Evolutionary conservation across 2,888 invertebrate species (phyloP), one percentile per base, ranked within the genome.

Genomic region (Vandiemenella viatica): DNA sequence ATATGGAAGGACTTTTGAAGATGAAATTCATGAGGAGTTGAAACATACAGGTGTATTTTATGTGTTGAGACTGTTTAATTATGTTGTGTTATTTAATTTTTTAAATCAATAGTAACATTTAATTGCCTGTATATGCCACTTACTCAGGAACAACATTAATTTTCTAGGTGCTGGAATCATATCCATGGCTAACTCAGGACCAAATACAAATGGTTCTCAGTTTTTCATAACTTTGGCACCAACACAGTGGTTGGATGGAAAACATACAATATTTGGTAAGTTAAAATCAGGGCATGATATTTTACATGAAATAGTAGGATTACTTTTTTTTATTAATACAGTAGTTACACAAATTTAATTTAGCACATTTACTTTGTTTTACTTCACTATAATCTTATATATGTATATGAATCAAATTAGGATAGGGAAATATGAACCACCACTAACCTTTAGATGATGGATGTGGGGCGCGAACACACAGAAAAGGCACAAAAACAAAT

Each of bases 161-260:
- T 41, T 59, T 59, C 19, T 56, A 77, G 78, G 80, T 50, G 80
- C 81, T 52, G 92, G 91, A 0, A 80, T 92, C 50, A 61, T 92
- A 26, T 93, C 95, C 0, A 99, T 98, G 98, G 98, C 98, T 1
- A 99, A 99, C 72, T 85, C 95, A 17, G 96, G 97, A 0, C 93
- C 95, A 1, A 80, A 97, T 62, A 83, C 90, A 5, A 98, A 99
- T 66, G 96, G 96, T 3, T 95, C 93, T 22, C 98, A 99, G 65
- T 99, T 99, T 71, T 99, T 97, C 60, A 89, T 98, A 43, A 95
- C 96, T 0, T 68, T 98, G 52, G 93, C 87, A 0, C 95, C 97
- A 1, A 91, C 95, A 0, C 95, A 96, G 60, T 97, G 97, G 93
- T 71, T 98, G 32, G 97, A 98, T 71, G 88, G 91, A 10, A 96